Evolutionary conservation across 2,797 vertebrate genomes (phyloP).

Genomic region (Brachyrhaphis roseni): DNA sequence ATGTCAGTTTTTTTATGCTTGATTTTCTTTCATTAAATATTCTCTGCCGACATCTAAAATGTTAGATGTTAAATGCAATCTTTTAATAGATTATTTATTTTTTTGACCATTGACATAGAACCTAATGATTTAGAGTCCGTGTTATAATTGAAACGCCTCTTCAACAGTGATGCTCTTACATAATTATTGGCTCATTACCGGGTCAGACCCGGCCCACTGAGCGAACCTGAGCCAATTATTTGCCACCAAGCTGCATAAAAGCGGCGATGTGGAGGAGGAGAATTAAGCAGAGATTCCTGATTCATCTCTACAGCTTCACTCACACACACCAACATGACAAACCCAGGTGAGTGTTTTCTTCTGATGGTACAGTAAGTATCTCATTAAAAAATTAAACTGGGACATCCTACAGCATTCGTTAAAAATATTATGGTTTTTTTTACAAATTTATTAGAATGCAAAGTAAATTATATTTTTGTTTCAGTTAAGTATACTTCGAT

Average conservation of each 20-base stretch:
- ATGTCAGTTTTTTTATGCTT: neutral
- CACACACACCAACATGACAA: neutral
- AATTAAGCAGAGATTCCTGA: neutral
- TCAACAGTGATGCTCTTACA: neutral
- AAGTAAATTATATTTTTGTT: neutral
- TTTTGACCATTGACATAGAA: neutral
- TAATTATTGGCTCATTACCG: neutral
- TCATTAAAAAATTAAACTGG: neutral
- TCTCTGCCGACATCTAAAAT: neutral
- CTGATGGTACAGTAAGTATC: neutral
- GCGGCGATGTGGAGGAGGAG: neutral
- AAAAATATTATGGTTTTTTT: neutral
- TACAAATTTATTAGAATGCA: neutral
- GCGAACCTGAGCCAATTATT: neutral
- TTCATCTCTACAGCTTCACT: neutral
- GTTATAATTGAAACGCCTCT: neutral
- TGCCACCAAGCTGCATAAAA: neutral
- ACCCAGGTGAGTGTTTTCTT: neutral
- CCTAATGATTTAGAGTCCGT: neutral
- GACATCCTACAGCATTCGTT: neutral
- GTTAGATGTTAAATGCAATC: neutral
- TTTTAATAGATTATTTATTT: neutral
- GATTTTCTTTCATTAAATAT: neutral
- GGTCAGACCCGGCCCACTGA: neutral
- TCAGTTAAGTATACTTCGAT: neutral